phyloP scores from a whole-genome alignment of 2,113 vertebrate genomes.

The Scartelaos histophorus region DNA sequence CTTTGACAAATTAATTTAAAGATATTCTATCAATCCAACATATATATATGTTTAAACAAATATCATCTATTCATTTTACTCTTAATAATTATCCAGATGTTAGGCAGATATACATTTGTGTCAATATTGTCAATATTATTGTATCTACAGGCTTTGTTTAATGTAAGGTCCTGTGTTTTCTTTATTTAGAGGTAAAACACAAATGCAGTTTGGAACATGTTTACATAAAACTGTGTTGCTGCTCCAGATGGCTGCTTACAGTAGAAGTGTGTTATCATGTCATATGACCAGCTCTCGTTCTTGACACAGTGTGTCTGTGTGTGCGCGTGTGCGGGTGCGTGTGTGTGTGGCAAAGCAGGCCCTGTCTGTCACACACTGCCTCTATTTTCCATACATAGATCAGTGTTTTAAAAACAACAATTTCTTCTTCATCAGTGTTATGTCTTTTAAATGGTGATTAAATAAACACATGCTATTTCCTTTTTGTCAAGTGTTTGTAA shows the following conservation, averaged over 20 bases:
- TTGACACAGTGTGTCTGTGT: too few species aligned
- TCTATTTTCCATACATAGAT: conserved; percentile 61
- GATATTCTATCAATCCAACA: too few species aligned
- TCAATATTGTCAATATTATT: too few species aligned
- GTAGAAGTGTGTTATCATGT: conserved; percentile 50
- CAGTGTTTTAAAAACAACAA: too few species aligned
- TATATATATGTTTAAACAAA: too few species aligned
- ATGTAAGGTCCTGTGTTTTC: conserved; percentile 28
- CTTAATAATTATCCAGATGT: too few species aligned
- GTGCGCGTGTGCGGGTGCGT: conserved; percentile 8
- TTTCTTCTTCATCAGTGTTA: neutral
- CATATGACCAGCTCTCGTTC: conserved; percentile 60
- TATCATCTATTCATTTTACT: too few species aligned
- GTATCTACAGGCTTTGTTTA: neutral
- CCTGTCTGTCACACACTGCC: conserved; percentile 41
- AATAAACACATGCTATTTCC: neutral
- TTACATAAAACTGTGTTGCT: conserved; percentile 24
- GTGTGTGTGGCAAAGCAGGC: conserved; percentile 40
- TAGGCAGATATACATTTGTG: too few species aligned
- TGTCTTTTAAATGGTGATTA: neutral
- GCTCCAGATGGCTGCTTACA: conserved; percentile 32
- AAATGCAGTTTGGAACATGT: conserved; percentile 31
- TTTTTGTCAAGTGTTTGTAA: neutral
- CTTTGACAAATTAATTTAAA: too few species aligned
- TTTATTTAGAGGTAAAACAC: conserved; percentile 24